Percentiles rank a stretch among this genome's conserved stretches.
These are phyloP conservation scores for Elgaria multicarinata DNA, from an alignment of 2,113 vertebrate genomes.

Conservation along the genomic window DNA sequence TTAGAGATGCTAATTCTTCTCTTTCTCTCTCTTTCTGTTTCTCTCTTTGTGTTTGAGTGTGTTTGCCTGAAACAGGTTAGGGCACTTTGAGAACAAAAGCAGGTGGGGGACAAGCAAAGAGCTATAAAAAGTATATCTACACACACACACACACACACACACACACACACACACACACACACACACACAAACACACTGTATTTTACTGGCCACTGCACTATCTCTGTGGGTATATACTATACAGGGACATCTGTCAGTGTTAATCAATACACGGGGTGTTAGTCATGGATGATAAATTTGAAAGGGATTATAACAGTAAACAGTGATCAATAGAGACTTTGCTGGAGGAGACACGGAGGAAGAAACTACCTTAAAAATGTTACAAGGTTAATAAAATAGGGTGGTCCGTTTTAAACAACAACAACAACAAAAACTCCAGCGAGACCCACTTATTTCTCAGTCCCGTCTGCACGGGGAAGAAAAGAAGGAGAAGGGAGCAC, in stretches of 20 bases:
- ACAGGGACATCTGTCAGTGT: conserved; percentile 85
- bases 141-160: background rate
- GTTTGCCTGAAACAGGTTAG: conserved; percentile 66
- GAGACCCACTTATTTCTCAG: conserved; percentile 68
- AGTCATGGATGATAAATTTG: conserved; percentile 90
- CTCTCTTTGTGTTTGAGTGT: too few species aligned
- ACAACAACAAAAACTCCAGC: conserved; percentile 72
- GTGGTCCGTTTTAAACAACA: conserved; percentile 78
- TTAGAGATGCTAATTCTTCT: conserved; percentile 63
- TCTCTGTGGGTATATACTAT: conserved; percentile 69
- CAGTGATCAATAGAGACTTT: conserved; percentile 89
- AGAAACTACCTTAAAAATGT: conserved; percentile 85
- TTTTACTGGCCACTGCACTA: conserved; percentile 67
- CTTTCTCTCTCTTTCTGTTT: too few species aligned
- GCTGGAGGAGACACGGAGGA: conserved; percentile 83
- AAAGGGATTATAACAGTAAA: conserved; percentile 91
- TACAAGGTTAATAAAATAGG: conserved; percentile 83
- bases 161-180: conserved; percentile 10
- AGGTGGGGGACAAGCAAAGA: conserved; percentile 38
- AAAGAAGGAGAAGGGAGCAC: background rate
- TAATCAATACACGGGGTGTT: conserved; percentile 86
- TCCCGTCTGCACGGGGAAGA: conserved; percentile 47
- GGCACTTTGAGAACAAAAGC: conserved; percentile 62
- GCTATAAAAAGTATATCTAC: conserved; percentile 73
- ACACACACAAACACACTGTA: conserved; percentile 55